These are phyloP conservation scores for Thomomys bottae DNA, from an alignment of 2,113 vertebrate genomes.

Conservation along the genomic window DNA sequence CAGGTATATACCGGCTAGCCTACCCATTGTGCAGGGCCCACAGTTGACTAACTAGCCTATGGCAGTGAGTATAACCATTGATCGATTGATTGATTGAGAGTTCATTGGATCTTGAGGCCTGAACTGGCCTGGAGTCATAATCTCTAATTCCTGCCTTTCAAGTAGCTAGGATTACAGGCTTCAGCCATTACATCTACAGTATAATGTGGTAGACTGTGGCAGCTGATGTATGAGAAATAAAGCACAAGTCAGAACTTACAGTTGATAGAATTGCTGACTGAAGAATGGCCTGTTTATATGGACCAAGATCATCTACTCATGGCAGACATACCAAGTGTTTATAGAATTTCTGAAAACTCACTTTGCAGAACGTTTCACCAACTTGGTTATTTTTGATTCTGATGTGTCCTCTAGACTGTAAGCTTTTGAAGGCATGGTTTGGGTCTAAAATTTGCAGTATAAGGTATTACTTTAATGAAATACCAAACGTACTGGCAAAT, in stretches of 20 bases:
- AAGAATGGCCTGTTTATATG: background rate
- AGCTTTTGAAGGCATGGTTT: background rate
- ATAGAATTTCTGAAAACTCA: background rate
- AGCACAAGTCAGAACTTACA: background rate
- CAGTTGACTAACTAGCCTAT: too few relatives aligned
- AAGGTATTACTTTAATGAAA: slow-evolving; percentile 9
- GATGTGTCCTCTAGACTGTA: background rate
- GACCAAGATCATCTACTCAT: background rate
- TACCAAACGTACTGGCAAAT: background rate
- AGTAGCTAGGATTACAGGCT: too few relatives aligned
- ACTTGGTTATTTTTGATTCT: slow-evolving; percentile 5
- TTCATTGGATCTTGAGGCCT: too few relatives aligned
- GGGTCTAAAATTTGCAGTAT: background rate
- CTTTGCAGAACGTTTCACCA: background rate
- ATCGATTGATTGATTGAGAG: too few relatives aligned
- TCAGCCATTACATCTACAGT: too few relatives aligned
- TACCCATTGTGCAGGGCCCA: too few relatives aligned
- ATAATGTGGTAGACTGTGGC: background rate
- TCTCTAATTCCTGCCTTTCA: too few relatives aligned
- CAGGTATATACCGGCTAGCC: too few relatives aligned
- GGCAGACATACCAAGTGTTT: background rate
- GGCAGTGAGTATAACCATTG: too few relatives aligned
- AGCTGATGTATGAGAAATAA: background rate
- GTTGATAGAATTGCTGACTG: background rate
- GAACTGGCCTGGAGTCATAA: too few relatives aligned